Conservation (phyloP, 2,113 vertebrate genomes). For the Eolophus roseicapilla region DNA sequence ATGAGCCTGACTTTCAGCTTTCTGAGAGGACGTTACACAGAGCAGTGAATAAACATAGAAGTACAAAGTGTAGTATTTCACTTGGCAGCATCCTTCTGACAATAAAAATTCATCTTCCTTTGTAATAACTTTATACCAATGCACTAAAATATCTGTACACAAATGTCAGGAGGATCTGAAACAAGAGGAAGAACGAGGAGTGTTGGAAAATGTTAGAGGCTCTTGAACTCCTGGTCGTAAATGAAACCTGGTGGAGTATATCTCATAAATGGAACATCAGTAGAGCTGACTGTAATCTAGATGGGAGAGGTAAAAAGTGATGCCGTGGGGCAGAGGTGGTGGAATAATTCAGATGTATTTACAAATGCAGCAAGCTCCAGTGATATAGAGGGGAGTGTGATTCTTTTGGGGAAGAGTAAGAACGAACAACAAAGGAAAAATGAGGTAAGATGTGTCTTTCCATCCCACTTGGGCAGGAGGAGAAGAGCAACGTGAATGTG, state of each 20-base stretch:
- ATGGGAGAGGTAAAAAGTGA: not conserved
- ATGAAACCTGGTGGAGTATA: not conserved
- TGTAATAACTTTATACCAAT: not conserved
- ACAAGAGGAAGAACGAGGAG: not conserved
- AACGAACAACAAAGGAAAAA: not conserved
- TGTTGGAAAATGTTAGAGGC: not conserved
- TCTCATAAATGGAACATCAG: not conserved
- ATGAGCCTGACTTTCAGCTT: not conserved
- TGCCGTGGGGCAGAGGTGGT: not conserved
- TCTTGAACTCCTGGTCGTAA: not conserved
- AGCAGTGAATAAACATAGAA: conserved; percentile 1
- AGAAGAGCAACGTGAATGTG: not conserved
- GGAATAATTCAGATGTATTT: not conserved
- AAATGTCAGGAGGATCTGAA: not conserved
- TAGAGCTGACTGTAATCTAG: not conserved
- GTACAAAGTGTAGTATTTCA: not conserved
- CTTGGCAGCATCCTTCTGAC: not conserved
- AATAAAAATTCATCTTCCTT: conserved; percentile 34
- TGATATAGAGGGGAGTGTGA: not conserved
- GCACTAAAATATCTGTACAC: not conserved
- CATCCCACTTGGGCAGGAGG: not conserved
- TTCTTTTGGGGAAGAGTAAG: not conserved
- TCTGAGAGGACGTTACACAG: not conserved
- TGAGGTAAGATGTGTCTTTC: not conserved
- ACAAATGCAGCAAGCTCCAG: not conserved